Evolutionary conservation across 2,113 vertebrate genomes (phyloP), one percentile per base, ranked within the genome.

Genomic region (Burhinus bistriatus): DNA sequence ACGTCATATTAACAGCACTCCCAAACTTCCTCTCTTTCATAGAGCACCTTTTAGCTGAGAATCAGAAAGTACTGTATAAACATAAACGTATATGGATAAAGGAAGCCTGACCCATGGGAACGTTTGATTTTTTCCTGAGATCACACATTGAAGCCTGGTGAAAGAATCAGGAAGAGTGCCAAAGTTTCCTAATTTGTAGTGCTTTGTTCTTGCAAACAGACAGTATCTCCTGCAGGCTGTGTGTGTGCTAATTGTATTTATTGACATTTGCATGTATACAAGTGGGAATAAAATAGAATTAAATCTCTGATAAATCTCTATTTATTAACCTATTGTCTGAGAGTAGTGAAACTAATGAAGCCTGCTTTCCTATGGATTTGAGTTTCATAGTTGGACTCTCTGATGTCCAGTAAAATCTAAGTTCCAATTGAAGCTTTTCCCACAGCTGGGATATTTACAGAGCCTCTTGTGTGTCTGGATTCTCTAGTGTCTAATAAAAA

Each of bases 31-130:
- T 89, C 0, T 4, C 73, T 89, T 93, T 83, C 71, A 27, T 11
- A 54, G n/a, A 70, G 17, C 13, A 72, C 62, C 80, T 94, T 89
- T 73, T 65, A 83, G 54, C 66, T 89, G 89, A 32, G 70, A 92
- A 62, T 89, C 69, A 66, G 40, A 91, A 68, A 80, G 75, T 45
- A 9, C 66, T 87, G 45, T 47, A 36, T 92, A 83, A 96, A 89
- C 61, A 87, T 62, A 80, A 91, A 72, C 40, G 66, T 57, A 22
- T 78, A 81, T 42, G 62, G 23, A 59, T 68, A 89, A 65, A 87
- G 92, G 93, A 96, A 95, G 65, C 34, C 49, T 85, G 83, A 77
- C 83, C 86, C 89, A 91, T 88, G 93, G 87, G 89, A 93, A 85
- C 93, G 62, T 94, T 91, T 96, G 75, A 92, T 80, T 86, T 92